Conservation (phyloP, 2,797 vertebrate species). For the Gephyroberyx darwinii region DNA sequence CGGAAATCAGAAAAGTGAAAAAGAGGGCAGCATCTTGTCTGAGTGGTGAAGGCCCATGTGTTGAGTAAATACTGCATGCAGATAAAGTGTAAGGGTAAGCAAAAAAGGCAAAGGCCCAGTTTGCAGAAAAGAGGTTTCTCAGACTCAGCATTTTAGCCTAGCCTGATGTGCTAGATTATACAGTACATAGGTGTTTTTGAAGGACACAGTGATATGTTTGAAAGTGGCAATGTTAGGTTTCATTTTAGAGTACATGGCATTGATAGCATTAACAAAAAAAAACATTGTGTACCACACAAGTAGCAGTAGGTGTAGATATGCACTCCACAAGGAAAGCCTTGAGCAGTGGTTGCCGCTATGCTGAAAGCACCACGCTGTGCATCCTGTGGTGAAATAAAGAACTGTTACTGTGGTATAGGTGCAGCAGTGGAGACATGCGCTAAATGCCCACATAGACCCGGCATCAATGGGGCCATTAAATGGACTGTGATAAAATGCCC, state of each 20-base stretch:
- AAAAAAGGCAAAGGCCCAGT: slow-evolving; percentile 66
- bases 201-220: slow-evolving; percentile 46
- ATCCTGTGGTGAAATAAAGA: slow-evolving; percentile 6
- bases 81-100: slow-evolving; percentile 78
- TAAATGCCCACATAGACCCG: slow-evolving; percentile 34
- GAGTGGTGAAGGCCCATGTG: slow-evolving; percentile 54
- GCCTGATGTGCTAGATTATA: slow-evolving; percentile 63
- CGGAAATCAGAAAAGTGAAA: slow-evolving; percentile 62
- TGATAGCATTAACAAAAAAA: slow-evolving; percentile 14
- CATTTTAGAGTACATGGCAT: slow-evolving; percentile 24
- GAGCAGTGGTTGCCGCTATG: slow-evolving; percentile 14
- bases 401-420: neutral
- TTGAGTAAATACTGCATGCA: slow-evolving; percentile 78
- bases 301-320: slow-evolving; percentile 1
- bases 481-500: slow-evolving; percentile 54
- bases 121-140: slow-evolving; percentile 61
- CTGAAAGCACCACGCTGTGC: slow-evolving; percentile 5
- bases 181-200: slow-evolving; percentile 43
- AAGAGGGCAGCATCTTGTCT: slow-evolving; percentile 56
- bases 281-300: neutral
- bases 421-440: slow-evolving; percentile 32
- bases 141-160: slow-evolving; percentile 69
- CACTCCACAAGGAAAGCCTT: slow-evolving; percentile 4
- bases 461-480: slow-evolving; percentile 45
- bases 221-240: slow-evolving; percentile 48